Percentiles rank a stretch among this genome's conserved stretches.
phyloP scores from a whole-genome alignment of 2,113 vertebrate species.

The Catharus fuscescens region DNA sequence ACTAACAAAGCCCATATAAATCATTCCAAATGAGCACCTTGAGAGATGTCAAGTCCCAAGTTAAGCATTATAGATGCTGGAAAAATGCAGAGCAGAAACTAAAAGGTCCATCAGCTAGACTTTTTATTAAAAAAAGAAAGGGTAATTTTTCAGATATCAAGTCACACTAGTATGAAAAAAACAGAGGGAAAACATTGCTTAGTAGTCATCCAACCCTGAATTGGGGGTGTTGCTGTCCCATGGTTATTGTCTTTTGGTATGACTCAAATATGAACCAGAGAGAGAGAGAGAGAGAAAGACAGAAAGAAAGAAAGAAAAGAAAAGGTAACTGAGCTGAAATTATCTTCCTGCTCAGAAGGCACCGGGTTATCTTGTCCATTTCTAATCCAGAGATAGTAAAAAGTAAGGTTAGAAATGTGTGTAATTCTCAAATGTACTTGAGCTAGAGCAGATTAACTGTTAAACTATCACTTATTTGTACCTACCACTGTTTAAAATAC shows the following conservation, averaged over 20 bases:
- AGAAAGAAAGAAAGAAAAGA: background rate
- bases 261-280: background rate
- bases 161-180: background rate
- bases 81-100: constrained; percentile 10
- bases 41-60: constrained; percentile 24
- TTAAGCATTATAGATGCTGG: constrained; percentile 25
- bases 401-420: background rate
- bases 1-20: constrained; percentile 33
- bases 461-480: background rate
- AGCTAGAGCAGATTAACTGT: background rate
- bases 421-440: background rate
- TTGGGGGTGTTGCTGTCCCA: background rate
- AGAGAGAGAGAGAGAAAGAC: background rate
- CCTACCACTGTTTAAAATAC: background rate
- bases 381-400: background rate
- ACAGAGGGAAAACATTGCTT: background rate
- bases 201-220: background rate
- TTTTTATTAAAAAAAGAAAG: background rate
- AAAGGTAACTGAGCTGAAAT: background rate
- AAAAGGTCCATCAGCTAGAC: background rate
- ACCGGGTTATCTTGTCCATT: background rate
- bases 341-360: background rate
- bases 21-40: constrained; percentile 38
- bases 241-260: background rate
- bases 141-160: background rate